Evolutionary conservation across 2,888 invertebrate species (phyloP), one percentile per base, ranked within the genome.

Genomic region (Ornithoptera alexandrae): DNA sequence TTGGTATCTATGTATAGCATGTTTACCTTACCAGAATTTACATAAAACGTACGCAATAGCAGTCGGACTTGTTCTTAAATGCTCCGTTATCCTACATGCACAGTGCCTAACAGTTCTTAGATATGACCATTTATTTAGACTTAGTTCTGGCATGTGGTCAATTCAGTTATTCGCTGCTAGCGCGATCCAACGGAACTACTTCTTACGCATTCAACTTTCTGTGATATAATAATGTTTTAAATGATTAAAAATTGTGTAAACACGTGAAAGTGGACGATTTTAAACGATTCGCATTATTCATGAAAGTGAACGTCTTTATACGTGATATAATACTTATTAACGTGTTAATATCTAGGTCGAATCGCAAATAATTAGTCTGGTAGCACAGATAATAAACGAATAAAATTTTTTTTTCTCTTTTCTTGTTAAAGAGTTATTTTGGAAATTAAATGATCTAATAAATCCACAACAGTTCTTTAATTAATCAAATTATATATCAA

Each of bases 111-210:
- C 74, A 65, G 72, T 72, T 68, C 68, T 69, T 68, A 65, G 60
- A 60, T 67, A 63, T 65, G 68, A 46, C 50, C 65, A 50, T 46
- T 65, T 65, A 50, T 67, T 61, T 53, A 62, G 62, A 63, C 50
- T 59, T 68, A 66, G 39, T 67, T 59, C 61, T 71, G 75, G 75
- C 71, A 75, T 77, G 76, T 77, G 79, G 77, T 77, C 75, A 76
- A 80, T 76, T 83, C 85, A 84, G 85, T 85, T 83, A 80, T 71
- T 72, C 73, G 76, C 74, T 73, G 70, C 72, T 73, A 67, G 75
- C 73, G 75, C 75, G 69, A 72, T 72, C 72, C 72, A 72, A 72
- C 53, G 60, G 50, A 17, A 63, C 66, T 66, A 62, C 65, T 62
- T 50, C 39, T 10, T 39, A 62, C 20, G n/a, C 58, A 65, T 64